A percentile compares a stretch with the other conserved stretches of the same genome.
Conservation (phyloP, 2,888 invertebrate genomes). For the Pseudococcus jackbeardsleyi region DNA sequence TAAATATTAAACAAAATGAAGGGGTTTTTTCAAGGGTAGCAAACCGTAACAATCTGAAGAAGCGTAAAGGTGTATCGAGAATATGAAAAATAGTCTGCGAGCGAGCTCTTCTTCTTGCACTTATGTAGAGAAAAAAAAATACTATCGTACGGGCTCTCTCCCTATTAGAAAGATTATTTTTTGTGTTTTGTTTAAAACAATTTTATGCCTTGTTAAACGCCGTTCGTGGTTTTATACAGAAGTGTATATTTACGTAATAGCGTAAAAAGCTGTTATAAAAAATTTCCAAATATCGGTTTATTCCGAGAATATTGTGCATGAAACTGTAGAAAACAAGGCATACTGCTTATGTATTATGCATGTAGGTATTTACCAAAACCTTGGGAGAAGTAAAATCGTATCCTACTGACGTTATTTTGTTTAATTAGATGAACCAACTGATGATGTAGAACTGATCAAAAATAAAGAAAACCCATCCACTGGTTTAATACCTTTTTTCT, state of each 20-base stretch:
- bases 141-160: conserved; percentile 26
- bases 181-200: conserved; percentile 45
- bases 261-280: not conserved
- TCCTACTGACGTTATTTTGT: no score
- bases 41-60: conserved; percentile 48
- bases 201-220: conserved; percentile 51
- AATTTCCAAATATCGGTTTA: not conserved
- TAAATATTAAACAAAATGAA: conserved; percentile 58
- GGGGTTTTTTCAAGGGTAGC: conserved; percentile 42
- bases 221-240: conserved; percentile 10
- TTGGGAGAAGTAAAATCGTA: not conserved
- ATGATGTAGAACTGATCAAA: no score
- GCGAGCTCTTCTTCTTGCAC: not conserved
- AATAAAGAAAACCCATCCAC: no score
- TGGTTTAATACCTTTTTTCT: no score
- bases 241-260: conserved; percentile 9
- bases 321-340: not conserved
- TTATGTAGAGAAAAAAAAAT: conserved; percentile 25
- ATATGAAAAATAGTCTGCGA: conserved; percentile 32
- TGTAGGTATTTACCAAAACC: not conserved
- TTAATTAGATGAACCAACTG: no score
- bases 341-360: not conserved
- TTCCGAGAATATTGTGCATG: not conserved
- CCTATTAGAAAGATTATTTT: conserved; percentile 45
- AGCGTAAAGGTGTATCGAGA: conserved; percentile 42